These are phyloP conservation scores for Schizopygopsis malacanthus DNA, from an alignment of 2,797 vertebrate species.

Conservation along the genomic window DNA sequence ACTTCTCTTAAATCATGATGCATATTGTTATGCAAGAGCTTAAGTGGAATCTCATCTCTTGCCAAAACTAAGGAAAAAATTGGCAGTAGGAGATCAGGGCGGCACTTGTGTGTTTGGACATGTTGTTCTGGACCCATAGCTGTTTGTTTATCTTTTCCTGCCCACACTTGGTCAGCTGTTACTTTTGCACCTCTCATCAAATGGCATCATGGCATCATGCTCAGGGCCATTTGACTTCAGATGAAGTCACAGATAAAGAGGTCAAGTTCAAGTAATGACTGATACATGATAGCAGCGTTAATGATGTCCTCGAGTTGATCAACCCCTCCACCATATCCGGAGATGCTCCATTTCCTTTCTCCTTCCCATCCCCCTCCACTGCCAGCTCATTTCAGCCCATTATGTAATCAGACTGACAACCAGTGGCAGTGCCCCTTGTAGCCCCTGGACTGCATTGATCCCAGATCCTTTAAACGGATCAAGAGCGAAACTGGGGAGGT, in stretches of 20 bases:
- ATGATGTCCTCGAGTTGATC: not conserved
- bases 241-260: conserved; percentile 3
- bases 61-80: conserved; percentile 20
- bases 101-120: conserved; percentile 20
- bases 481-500: conserved; percentile 26
- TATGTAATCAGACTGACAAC: conserved; percentile 63
- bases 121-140: conserved; percentile 12
- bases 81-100: conserved; percentile 32
- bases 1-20: conserved; percentile 59
- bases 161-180: conserved; percentile 26
- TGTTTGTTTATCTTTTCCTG: conserved; percentile 47
- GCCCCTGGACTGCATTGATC: conserved; percentile 38
- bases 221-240: conserved; percentile 14
- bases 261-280: conserved; percentile 12
- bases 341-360: conserved; percentile 13
- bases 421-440: not conserved
- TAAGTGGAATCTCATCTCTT: conserved; percentile 34
- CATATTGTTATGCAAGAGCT: conserved; percentile 53
- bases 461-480: conserved; percentile 28
- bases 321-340: not conserved
- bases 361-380: not conserved
- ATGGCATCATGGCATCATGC: not conserved
- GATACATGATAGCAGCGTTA: not conserved
- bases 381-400: conserved; percentile 52
- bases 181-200: conserved; percentile 16